A percentile compares a stretch with the other conserved stretches of the same genome.
These are phyloP conservation scores for Pantherophis guttatus DNA, from an alignment of 2,113 vertebrate genomes.

Conservation along the genomic window DNA sequence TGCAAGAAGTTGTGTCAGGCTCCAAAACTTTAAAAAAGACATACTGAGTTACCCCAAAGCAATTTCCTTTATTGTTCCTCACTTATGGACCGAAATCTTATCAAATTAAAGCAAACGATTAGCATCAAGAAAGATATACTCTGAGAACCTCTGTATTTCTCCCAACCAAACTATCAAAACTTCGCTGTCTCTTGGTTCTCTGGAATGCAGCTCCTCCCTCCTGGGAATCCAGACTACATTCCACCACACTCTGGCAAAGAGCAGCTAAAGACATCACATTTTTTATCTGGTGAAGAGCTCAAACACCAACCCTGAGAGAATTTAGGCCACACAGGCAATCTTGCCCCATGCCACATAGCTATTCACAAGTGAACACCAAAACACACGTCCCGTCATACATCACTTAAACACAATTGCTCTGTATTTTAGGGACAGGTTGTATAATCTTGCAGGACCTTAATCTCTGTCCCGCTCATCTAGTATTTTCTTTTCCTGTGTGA, in stretches of 20 bases:
- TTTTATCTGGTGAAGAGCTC: not conserved
- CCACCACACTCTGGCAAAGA: not conserved
- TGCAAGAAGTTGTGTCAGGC: not conserved
- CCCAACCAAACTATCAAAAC: too few species aligned
- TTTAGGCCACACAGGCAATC: not conserved
- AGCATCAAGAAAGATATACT: too few species aligned
- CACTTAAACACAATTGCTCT: not conserved
- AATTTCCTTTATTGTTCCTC: too few species aligned
- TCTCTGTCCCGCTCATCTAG: not conserved
- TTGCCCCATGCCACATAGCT: not conserved
- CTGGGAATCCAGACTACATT: too few species aligned
- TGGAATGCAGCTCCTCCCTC: too few species aligned
- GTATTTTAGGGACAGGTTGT: not conserved
- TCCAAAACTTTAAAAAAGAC: too few species aligned
- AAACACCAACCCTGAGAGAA: not conserved
- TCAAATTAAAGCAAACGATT: too few species aligned
- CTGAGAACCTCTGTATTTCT: too few species aligned
- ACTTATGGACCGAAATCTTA: too few species aligned
- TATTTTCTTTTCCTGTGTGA: not conserved
- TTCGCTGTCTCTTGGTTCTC: too few species aligned
- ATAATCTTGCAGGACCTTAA: not conserved
- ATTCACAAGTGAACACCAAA: not conserved
- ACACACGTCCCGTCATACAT: not conserved
- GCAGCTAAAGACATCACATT: not conserved
- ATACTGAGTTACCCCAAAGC: too few species aligned